Evolutionary conservation across 1,140 invertebrate genomes (phyloP).

Genomic region (Eurosta solidaginis): DNA sequence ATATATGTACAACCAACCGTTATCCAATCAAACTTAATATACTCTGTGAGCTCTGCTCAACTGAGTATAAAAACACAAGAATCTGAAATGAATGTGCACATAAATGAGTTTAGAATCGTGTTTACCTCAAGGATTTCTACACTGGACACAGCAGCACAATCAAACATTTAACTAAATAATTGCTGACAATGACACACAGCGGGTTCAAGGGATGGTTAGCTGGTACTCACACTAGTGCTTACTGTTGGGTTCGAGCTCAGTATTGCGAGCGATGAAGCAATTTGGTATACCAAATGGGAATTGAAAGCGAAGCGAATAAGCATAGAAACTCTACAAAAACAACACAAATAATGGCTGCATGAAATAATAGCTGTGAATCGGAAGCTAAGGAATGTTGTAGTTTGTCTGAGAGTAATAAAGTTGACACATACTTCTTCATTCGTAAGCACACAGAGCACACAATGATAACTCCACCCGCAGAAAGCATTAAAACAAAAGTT

Average conservation of each 20-base stretch:
- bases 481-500: constrained; percentile 20
- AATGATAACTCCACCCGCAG: neutral
- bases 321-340: neutral
- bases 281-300: neutral
- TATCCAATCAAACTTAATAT: no score
- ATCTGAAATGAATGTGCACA: neutral
- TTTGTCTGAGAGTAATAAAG: neutral
- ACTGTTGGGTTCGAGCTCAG: neutral
- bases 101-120: constrained; percentile 17
- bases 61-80: no score
- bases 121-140: constrained; percentile 15
- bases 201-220: neutral
- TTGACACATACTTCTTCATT: neutral
- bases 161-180: constrained; percentile 29
- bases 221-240: neutral
- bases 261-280: neutral
- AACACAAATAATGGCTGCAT: neutral
- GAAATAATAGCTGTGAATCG: neutral
- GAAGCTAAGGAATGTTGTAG: neutral
- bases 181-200: constrained; percentile 14
- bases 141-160: constrained; percentile 16
- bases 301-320: neutral
- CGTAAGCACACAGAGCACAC: neutral
- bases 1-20: no score
- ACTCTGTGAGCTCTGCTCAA: no score